phyloP scores from a whole-genome alignment of 1,140 invertebrate species.

The Papilio dardanus region DNA sequence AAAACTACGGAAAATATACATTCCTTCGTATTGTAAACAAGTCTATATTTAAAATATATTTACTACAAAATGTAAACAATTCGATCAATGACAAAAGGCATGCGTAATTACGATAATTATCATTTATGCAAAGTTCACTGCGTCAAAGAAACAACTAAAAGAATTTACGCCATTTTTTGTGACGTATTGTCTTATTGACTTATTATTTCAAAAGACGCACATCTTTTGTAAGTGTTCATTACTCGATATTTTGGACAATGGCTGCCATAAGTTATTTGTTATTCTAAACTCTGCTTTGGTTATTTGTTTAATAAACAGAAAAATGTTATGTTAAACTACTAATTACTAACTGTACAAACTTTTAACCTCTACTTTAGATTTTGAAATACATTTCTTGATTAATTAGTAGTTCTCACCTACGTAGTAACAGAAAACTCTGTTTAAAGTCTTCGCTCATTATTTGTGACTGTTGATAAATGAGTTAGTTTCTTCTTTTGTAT shows the following conservation, averaged over 20 bases:
- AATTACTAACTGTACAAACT: background rate
- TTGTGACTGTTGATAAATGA: too few species aligned
- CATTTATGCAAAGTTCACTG: background rate
- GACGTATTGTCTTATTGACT: background rate
- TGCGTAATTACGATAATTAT: background rate
- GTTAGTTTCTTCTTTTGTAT: too few species aligned
- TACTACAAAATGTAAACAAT: background rate
- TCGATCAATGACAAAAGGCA: background rate
- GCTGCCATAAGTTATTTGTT: background rate
- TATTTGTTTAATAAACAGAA: too few species aligned
- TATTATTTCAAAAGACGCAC: background rate
- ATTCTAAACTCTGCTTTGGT: too few species aligned
- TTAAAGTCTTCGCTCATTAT: background rate
- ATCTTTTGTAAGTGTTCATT: background rate
- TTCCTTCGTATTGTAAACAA: slow-evolving; percentile 9
- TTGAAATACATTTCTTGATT: background rate
- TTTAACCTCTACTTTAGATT: background rate
- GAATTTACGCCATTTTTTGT: background rate
- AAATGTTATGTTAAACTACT: too few species aligned
- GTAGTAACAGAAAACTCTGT: background rate
- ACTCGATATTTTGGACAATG: background rate
- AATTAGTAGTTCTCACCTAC: background rate
- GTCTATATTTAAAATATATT: background rate
- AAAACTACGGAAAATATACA: background rate
- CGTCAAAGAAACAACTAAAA: background rate